Evolutionary conservation across 2,113 vertebrate genomes (phyloP), one percentile per base, ranked within the genome.

Genomic region (Phalacrocorax brasilianus): DNA sequence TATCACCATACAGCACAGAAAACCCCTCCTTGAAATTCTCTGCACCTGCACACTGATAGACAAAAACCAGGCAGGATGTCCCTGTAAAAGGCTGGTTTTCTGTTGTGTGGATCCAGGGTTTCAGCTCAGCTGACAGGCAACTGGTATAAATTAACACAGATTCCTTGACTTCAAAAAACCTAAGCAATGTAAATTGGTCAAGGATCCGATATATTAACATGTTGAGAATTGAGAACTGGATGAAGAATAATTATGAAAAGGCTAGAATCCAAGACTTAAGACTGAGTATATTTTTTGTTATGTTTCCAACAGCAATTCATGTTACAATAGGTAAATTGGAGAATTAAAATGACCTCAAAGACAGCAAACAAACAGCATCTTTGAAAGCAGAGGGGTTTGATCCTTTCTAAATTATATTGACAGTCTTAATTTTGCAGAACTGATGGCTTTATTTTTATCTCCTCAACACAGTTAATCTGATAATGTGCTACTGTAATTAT

Each of bases 391-490:
- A 79, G 45, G 12, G 38, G 52, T 74, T 47, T 42, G 35, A 72
- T 84, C 28, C 49, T 88, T 93, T 92, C 82, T 91, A 89, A 95
- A 93, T 75, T 75, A 52, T 63, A 62, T 62, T 93, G 82, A 95
- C 61, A 83, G 52, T 53, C 56, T 85, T 89, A 89, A 87, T 87
- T 93, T 88, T 93, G 35, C 68, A 85, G 79, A 96, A 94, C 76
- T 67, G 72, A 85, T 91, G 62, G 49, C 13, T 94, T 97, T 93
- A 91, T 58, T 95, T 92, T 85, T 86, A 90, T 93, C 73, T 94
- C 68, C 83, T 67, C 52, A 84, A 53, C 53, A 82, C 63, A 71
- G 68, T 94, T 93, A 81, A 90, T 93, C 65, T 93, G 65, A 97
- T 71, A 93, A 89, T 63, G 74, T 70, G 82, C 74, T 89, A 66